phyloP scores from a whole-genome alignment of 2,888 invertebrate species.

The Busseola fusca region DNA sequence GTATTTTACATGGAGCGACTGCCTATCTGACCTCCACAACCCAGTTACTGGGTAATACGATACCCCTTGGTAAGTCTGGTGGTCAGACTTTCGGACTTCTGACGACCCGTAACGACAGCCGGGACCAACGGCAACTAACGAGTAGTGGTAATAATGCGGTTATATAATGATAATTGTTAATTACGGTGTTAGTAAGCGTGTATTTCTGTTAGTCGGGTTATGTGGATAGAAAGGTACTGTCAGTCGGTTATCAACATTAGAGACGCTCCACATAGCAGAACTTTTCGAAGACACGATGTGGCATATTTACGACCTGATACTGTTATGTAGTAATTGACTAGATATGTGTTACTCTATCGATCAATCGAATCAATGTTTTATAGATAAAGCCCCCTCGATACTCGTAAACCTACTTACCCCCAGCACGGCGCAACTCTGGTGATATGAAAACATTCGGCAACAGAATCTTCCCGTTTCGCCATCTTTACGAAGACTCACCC shows the following conservation, averaged over 20 bases:
- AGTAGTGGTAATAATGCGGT: neutral
- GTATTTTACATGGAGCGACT: too few species aligned
- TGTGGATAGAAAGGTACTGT: neutral
- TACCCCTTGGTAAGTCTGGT: too few species aligned
- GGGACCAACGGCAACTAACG: too few species aligned
- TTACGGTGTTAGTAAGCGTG: neutral
- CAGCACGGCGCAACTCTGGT: neutral
- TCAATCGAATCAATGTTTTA: neutral
- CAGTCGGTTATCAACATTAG: too few species aligned
- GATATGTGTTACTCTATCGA: neutral
- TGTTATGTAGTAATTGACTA: neutral
- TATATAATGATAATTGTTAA: neutral
- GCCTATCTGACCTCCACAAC: too few species aligned
- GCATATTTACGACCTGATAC: neutral
- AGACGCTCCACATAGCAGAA: neutral
- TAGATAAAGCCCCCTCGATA: neutral
- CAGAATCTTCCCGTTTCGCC: neutral
- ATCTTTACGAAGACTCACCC: neutral
- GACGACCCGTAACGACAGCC: too few species aligned
- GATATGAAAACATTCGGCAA: neutral
- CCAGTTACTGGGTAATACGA: too few species aligned
- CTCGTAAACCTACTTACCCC: conserved; percentile 1
- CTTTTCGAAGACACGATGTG: neutral
- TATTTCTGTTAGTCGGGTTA: neutral
- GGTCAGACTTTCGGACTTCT: too few species aligned